These are phyloP conservation scores for Cotesia glomerata DNA, from an alignment of 1,140 invertebrate species.

Conservation along the genomic window DNA sequence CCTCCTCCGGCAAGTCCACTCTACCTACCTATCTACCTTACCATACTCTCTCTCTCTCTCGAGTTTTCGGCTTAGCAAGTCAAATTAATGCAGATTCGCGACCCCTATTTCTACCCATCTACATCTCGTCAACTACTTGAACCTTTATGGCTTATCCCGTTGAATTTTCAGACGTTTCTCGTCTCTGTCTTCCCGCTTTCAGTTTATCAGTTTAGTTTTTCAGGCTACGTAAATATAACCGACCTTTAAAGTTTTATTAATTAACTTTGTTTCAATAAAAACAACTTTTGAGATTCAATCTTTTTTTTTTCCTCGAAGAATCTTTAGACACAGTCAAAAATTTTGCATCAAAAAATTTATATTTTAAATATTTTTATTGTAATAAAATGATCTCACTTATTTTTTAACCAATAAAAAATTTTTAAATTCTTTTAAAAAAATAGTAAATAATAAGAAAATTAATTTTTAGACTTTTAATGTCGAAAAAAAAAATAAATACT, in stretches of 20 bases:
- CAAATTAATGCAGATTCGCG: slow-evolving; percentile 57
- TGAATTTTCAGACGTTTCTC: slow-evolving; percentile 27
- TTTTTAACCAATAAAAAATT: no score
- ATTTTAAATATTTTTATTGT: no score
- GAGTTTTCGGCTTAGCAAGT: slow-evolving; percentile 58
- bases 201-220: slow-evolving; percentile 20
- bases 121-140: neutral
- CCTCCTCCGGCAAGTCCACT: slow-evolving; percentile 21
- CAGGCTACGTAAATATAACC: slow-evolving; percentile 3
- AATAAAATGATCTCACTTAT: no score
- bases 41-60: slow-evolving; percentile 28
- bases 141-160: slow-evolving; percentile 17
- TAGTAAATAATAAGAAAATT: no score
- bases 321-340: no score
- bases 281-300: no score
- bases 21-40: slow-evolving; percentile 16
- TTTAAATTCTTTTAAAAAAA: no score
- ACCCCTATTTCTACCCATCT: neutral
- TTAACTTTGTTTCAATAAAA: neutral
- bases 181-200: neutral
- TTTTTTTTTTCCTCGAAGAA: no score
- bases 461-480: no score
- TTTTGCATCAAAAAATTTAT: no score
- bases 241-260: neutral
- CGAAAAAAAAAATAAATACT: no score